Evolutionary conservation across 2,888 invertebrate genomes (phyloP), one percentile per base, ranked within the genome.

Genomic region (Temnothorax ravouxi): DNA sequence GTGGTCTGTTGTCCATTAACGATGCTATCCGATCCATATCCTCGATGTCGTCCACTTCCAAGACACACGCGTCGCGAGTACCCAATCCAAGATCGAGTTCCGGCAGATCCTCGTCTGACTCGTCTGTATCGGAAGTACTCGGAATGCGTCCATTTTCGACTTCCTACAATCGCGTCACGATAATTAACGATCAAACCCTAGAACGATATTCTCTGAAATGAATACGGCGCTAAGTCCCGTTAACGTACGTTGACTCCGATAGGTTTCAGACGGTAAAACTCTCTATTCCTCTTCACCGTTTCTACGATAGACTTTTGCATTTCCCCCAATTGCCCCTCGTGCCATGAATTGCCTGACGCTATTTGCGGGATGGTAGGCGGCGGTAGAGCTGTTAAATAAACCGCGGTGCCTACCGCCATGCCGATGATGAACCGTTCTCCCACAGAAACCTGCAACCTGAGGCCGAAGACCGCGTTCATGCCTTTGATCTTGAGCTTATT

Each of bases 401-500:
- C 96, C 0, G 98, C 99, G 0, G 98, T 98, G 0, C 98, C 98
- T 4, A 98, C 97, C 0, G 98, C 99, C 86, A 99, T 96, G 8
- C 98, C 98, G 89, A 99, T 97, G 80, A 99, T 96, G 94, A 98
- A 96, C 71, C 97, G 97, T 93, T 99, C 99, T 3, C 99, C 99
- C 74, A 99, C 96, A 0, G 98, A 95, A 38, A 96, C 95, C 85
- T 95, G 95, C 86, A 96, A 96, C 93, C 97, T 97, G 9, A 99
- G 95, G 0, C 98, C 98, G 95, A 99, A 99, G 77, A 99, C 95
- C 5, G 98, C 98, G 95, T 99, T 99, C 97, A 99, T 99, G 11
- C 99, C 99, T 95, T 98, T 98, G 88, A 99, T 97, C 95, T 98
- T 97, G 3, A 99, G 95, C 94, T 99, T 99, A 93, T 98, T 98